Percentiles rank a stretch among this genome's conserved stretches.
These are phyloP conservation scores for Polyergus mexicanus DNA, from an alignment of 1,140 invertebrate genomes.

Conservation along the genomic window DNA sequence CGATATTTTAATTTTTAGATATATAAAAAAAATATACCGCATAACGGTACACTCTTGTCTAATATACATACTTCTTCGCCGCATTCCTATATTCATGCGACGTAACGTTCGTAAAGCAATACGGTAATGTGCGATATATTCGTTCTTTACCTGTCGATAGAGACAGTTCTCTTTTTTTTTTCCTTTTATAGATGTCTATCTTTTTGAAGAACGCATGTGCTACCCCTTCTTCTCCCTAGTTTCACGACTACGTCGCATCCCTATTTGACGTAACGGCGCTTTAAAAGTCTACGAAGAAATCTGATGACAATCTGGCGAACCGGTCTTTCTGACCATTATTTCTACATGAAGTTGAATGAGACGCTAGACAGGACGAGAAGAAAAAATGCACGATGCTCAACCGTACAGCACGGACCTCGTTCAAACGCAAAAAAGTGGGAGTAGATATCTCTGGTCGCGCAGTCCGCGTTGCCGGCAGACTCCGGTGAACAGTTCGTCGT, in stretches of 20 bases:
- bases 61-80: neutral
- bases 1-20: neutral
- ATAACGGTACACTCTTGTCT: neutral
- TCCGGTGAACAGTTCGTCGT: slow-evolving; percentile 40
- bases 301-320: no score
- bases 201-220: neutral
- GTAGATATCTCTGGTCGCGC: slow-evolving; percentile 59
- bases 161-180: neutral
- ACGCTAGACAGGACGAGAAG: neutral
- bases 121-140: neutral
- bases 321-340: neutral
- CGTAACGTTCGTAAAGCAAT: slow-evolving; percentile 8
- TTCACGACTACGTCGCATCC: no score
- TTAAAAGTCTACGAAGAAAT: no score
- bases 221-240: neutral
- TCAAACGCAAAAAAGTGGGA: slow-evolving; percentile 51
- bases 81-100: neutral
- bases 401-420: neutral
- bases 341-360: neutral
- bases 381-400: neutral
- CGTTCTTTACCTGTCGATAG: neutral
- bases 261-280: no score
- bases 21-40: neutral
- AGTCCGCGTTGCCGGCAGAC: neutral
- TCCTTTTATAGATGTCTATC: neutral